Evolutionary conservation across 1,140 invertebrate species (phyloP).

Genomic region (Drosophila fuyamai): DNA sequence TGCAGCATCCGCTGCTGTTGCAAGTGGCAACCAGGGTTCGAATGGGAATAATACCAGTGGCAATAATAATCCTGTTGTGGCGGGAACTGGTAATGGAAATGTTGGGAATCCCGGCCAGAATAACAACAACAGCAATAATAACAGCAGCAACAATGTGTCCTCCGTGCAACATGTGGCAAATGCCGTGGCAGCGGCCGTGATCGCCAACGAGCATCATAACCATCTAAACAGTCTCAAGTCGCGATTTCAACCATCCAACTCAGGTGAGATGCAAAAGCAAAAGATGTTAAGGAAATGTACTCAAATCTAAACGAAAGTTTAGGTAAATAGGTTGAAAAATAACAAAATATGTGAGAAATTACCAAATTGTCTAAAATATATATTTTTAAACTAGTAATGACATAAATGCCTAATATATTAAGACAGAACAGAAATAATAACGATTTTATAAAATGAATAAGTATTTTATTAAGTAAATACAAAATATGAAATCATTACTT

Average conservation of each 20-base stretch:
- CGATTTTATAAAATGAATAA: too few species aligned
- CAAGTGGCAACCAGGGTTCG: slow-evolving; percentile 13
- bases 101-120: slow-evolving; percentile 11
- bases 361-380: too few species aligned
- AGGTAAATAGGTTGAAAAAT: too few species aligned
- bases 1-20: slow-evolving; percentile 26
- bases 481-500: too few species aligned
- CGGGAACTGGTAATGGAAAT: slow-evolving; percentile 18
- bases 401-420: too few species aligned
- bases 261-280: slow-evolving; percentile 47
- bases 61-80: slow-evolving; percentile 18
- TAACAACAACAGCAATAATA: slow-evolving; percentile 31
- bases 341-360: too few species aligned
- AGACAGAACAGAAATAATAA: too few species aligned
- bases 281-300: too few species aligned
- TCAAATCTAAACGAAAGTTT: too few species aligned
- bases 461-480: too few species aligned
- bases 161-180: slow-evolving; percentile 80
- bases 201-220: slow-evolving; percentile 77
- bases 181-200: slow-evolving; percentile 75
- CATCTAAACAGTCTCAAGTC: slow-evolving; percentile 77
- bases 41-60: slow-evolving; percentile 9
- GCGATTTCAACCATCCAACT: slow-evolving; percentile 69
- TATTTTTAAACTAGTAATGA: too few species aligned
- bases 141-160: slow-evolving; percentile 49